Percentiles rank a stretch among this genome's conserved stretches.
Conservation (phyloP, 2,113 vertebrate genomes). For the Catharus fuscescens region DNA sequence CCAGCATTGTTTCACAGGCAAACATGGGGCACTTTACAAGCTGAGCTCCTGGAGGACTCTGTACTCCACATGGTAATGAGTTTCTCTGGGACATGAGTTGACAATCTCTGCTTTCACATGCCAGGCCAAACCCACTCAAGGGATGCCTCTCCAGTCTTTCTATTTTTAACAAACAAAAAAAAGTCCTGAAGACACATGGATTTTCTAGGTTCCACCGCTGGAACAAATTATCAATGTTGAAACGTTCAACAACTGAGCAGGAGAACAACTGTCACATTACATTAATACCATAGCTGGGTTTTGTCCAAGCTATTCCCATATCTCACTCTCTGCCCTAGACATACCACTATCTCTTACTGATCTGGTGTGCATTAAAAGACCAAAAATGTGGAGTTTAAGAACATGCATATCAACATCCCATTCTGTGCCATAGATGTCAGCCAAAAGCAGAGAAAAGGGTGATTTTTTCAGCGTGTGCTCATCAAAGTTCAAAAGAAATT, state of each 20-base stretch:
- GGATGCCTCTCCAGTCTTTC: slow-evolving; percentile 65
- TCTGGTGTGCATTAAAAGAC: background rate
- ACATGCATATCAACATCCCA: background rate
- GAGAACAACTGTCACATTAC: slow-evolving; percentile 50
- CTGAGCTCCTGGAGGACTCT: background rate
- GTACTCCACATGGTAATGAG: background rate
- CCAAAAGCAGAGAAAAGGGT: background rate
- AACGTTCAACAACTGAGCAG: slow-evolving; percentile 54
- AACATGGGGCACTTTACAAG: background rate
- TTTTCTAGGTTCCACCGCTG: slow-evolving; percentile 39
- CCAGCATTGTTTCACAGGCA: background rate
- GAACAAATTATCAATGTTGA: slow-evolving; percentile 23
- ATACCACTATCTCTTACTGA: background rate
- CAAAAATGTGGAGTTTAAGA: background rate
- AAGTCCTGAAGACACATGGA: slow-evolving; percentile 20
- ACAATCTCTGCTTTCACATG: slow-evolving; percentile 66
- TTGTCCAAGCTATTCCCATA: background rate
- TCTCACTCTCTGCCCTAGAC: background rate
- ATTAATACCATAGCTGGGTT: slow-evolving; percentile 1
- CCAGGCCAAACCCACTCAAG: slow-evolving; percentile 73
- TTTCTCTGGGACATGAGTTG: background rate
- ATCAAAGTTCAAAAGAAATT: background rate
- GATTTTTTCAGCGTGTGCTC: background rate
- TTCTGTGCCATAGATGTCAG: background rate
- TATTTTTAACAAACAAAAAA: slow-evolving; percentile 73